Percentiles rank a stretch among this genome's conserved stretches.
phyloP scores from a whole-genome alignment of 64 coral and sea anemone species.

The Anthopleura sola region DNA sequence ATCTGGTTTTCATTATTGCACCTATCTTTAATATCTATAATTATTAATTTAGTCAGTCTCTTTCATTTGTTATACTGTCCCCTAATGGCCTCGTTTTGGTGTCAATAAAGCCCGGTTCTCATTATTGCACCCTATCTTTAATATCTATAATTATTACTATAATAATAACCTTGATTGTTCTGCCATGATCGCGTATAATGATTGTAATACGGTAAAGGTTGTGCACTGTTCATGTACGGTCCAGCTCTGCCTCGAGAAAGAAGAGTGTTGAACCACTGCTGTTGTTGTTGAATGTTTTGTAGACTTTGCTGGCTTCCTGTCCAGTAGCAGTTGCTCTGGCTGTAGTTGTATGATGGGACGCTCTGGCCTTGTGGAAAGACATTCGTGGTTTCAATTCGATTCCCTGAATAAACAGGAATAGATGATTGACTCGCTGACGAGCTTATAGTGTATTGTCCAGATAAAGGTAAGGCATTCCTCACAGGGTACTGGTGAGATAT shows the following conservation, averaged over 20 bases:
- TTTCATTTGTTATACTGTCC: no score
- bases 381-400: neutral
- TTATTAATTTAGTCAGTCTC: neutral
- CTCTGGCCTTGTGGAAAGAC: neutral
- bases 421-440: neutral
- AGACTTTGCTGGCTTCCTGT: neutral
- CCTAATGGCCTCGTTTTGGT: neutral
- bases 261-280: neutral
- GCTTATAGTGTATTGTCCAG: neutral
- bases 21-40: slow-evolving; percentile 2
- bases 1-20: neutral
- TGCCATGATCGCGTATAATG: neutral
- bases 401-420: neutral
- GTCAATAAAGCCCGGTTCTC: neutral
- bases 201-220: neutral
- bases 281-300: slow-evolving; percentile 1
- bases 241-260: neutral
- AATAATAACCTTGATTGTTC: neutral
- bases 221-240: neutral
- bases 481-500: neutral
- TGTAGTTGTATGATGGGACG: neutral
- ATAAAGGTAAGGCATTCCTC: neutral
- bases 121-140: neutral
- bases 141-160: slow-evolving; percentile 11
- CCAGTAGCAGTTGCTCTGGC: neutral